These are phyloP conservation scores for Zonotrichia leucophrys DNA, from an alignment of 2,113 vertebrate genomes.

Conservation along the genomic window DNA sequence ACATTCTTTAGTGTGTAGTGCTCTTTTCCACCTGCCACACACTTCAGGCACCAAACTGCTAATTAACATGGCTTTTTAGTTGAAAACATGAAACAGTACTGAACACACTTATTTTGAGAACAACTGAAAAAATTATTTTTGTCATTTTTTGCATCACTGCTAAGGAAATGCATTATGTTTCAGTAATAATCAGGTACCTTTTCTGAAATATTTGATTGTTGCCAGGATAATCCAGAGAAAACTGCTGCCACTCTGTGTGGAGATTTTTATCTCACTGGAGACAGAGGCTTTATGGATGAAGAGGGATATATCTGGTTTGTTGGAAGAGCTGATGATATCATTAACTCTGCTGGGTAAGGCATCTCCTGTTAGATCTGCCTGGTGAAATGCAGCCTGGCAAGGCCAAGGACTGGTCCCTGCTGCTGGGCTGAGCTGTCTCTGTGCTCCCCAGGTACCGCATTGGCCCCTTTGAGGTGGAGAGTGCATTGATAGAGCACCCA, in stretches of 20 bases:
- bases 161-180: background rate
- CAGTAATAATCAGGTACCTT: background rate
- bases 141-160: no score
- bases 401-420: background rate
- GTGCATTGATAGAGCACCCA: slow-evolving; percentile 78
- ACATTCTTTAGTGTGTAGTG: no score
- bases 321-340: slow-evolving; percentile 79
- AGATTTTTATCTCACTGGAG: slow-evolving; percentile 81
- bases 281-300: slow-evolving; percentile 76
- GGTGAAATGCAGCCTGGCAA: background rate
- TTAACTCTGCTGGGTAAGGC: slow-evolving; percentile 81
- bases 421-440: background rate
- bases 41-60: background rate
- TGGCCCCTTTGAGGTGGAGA: slow-evolving; percentile 84
- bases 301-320: slow-evolving; percentile 82
- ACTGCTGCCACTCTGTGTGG: slow-evolving; percentile 68
- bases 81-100: background rate
- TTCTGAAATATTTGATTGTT: background rate
- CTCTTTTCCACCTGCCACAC: no score
- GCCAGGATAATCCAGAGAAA: slow-evolving; percentile 77
- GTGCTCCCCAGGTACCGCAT: slow-evolving; percentile 75
- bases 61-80: no score
- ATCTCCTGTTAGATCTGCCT: background rate
- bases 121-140: no score
- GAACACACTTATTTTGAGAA: background rate